Percentiles rank a stretch among this genome's conserved stretches.
Conservation (phyloP, 2,113 vertebrate species). For the Phaethornis superciliosus region DNA sequence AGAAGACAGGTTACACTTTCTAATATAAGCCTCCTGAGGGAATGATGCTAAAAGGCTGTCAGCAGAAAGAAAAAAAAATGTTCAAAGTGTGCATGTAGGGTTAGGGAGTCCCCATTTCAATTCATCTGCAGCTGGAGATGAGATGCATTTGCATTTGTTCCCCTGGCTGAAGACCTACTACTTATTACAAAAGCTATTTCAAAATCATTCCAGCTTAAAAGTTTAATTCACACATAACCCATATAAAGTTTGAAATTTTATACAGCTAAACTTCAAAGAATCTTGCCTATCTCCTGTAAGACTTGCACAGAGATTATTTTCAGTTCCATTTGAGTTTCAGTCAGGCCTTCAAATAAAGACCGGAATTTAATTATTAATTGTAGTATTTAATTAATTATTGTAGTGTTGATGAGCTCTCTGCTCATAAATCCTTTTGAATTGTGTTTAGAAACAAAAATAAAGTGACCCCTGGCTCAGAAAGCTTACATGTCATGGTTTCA, state of each 20-base stretch:
- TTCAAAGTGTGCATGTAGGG: slow-evolving; percentile 7
- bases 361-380: neutral
- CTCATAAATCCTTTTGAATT: neutral
- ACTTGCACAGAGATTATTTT: neutral
- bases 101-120: slow-evolving; percentile 55
- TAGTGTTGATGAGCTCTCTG: neutral
- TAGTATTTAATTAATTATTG: neutral
- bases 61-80: slow-evolving; percentile 35
- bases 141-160: slow-evolving; percentile 37
- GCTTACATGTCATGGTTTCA: neutral
- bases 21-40: slow-evolving; percentile 55
- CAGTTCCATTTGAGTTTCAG: neutral
- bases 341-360: neutral
- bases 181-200: slow-evolving; percentile 17
- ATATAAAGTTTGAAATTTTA: neutral
- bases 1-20: slow-evolving; percentile 40
- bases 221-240: neutral
- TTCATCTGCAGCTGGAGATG: neutral
- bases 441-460: neutral
- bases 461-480: neutral
- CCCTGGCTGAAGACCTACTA: neutral
- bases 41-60: slow-evolving; percentile 63
- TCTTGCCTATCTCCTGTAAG: neutral
- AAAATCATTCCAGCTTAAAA: neutral
- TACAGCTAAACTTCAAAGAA: neutral